A percentile compares a stretch with the other conserved stretches of the same genome.
These are phyloP conservation scores for Exaiptasia diaphana DNA, from an alignment of 64 coral and sea anemone genomes.

Conservation along the genomic window DNA sequence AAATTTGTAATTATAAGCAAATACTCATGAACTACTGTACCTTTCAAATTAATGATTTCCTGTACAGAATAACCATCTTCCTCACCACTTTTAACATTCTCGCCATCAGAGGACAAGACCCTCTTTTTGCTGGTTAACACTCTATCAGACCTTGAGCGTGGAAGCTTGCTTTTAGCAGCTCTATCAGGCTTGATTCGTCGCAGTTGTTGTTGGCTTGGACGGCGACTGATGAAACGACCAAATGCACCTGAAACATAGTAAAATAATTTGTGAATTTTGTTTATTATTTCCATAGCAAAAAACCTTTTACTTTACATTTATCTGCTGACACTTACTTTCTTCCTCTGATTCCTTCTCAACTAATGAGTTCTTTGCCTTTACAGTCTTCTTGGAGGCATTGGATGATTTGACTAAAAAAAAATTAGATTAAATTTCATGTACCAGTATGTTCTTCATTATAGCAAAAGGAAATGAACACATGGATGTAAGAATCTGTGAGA, in stretches of 20 bases:
- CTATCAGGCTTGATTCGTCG: constrained; percentile 31
- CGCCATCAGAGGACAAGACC: neutral
- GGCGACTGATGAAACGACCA: constrained; percentile 67
- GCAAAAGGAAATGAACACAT: no score
- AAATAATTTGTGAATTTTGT: neutral
- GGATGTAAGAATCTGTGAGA: no score
- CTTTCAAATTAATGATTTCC: constrained; percentile 37
- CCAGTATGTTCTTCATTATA: no score
- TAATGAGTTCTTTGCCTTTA: neutral
- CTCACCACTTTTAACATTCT: constrained; percentile 9
- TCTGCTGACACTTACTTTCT: neutral
- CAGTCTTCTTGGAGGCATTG: neutral
- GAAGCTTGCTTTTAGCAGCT: constrained; percentile 62
- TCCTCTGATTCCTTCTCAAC: neutral
- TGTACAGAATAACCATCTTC: constrained; percentile 86
- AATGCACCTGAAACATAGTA: constrained; percentile 45
- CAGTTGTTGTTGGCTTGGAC: constrained; percentile 80
- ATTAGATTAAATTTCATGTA: no score
- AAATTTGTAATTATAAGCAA: neutral
- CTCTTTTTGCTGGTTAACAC: constrained; percentile 47
- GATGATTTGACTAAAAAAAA: neutral
- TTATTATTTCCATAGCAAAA: neutral
- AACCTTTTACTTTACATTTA: neutral
- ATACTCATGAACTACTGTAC: no score
- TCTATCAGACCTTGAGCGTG: constrained; percentile 76